Evolutionary conservation across 2,113 vertebrate genomes (phyloP).

Genomic region (Tichodroma muraria): DNA sequence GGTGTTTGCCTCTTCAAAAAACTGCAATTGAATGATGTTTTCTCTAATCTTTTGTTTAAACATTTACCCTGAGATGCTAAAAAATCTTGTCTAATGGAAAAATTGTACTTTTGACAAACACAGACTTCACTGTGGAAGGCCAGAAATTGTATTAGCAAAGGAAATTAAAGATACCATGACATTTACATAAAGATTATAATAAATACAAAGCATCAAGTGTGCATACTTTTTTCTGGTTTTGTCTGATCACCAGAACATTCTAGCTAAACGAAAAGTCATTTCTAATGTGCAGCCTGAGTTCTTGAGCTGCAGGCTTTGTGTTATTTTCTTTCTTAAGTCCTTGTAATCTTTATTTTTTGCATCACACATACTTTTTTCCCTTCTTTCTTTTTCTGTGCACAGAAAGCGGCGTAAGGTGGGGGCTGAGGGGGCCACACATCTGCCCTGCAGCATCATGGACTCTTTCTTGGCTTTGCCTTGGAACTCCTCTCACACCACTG

Average conservation of each 20-base stretch:
- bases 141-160: conserved; percentile 4
- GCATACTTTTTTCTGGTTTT: not conserved
- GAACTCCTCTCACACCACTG: conserved; percentile 55
- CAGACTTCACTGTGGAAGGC: conserved; percentile 1
- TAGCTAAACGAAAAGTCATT: conserved; percentile 35
- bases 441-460: conserved; percentile 62
- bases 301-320: not conserved
- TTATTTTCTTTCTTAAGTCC: conserved; percentile 18
- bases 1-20: conserved; percentile 14
- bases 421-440: not conserved
- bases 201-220: not conserved
- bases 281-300: conserved; percentile 1
- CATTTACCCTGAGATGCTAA: conserved; percentile 36
- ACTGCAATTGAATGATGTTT: not conserved
- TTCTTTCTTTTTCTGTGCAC: not conserved
- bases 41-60: conserved; percentile 15
- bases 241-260: not conserved
- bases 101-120: conserved; percentile 50
- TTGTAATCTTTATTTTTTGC: conserved; percentile 7
- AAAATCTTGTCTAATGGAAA: conserved; percentile 30
- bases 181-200: conserved; percentile 9
- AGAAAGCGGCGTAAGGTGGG: conserved; percentile 57
- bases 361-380: conserved; percentile 17
- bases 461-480: conserved; percentile 61
- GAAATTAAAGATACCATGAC: conserved; percentile 35